Conservation (phyloP, 2,113 vertebrate genomes). For the Aythya baeri region DNA sequence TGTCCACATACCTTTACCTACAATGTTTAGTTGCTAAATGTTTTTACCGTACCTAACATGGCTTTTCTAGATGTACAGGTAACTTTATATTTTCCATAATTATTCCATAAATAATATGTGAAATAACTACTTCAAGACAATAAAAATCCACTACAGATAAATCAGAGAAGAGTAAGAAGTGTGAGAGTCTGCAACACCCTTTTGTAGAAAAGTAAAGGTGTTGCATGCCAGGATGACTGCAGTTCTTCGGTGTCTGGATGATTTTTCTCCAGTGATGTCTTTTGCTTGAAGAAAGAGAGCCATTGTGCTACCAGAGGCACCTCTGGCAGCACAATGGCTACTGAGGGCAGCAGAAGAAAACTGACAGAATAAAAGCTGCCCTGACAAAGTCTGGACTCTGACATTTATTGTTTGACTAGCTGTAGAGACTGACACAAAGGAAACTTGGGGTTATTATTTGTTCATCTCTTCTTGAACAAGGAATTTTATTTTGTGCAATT, state of each 20-base stretch:
- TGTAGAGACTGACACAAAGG: background rate
- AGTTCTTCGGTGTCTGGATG: background rate
- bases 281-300: background rate
- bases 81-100: background rate
- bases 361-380: background rate
- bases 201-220: background rate
- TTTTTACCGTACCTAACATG: background rate
- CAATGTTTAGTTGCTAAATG: background rate
- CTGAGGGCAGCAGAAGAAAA: background rate
- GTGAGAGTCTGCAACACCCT: background rate
- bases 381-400: background rate
- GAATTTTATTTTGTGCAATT: background rate
- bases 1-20: background rate
- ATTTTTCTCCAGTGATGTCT: background rate
- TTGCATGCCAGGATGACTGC: background rate
- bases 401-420: background rate
- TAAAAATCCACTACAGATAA: background rate
- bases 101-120: background rate
- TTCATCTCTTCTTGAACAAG: background rate
- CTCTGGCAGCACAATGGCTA: background rate
- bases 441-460: background rate
- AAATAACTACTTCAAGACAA: background rate
- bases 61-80: background rate
- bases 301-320: no score
- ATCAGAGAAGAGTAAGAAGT: background rate